These are phyloP conservation scores for Tragelaphus oryx DNA, from an alignment of 2,797 vertebrate genomes.

Conservation along the genomic window DNA sequence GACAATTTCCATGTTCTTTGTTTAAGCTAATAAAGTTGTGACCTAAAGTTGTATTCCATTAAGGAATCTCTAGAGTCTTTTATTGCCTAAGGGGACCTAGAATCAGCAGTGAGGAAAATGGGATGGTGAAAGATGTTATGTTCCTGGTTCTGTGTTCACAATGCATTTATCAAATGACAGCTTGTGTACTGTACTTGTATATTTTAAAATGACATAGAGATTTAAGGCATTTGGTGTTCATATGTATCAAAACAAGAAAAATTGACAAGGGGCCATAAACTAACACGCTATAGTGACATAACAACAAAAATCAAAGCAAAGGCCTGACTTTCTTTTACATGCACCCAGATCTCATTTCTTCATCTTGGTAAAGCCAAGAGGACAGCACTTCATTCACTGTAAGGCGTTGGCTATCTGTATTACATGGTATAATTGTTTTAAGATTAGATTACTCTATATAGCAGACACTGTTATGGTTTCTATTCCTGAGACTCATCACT, in stretches of 20 bases:
- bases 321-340: not conserved
- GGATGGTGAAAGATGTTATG: not conserved
- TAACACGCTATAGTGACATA: not conserved
- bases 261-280: slow-evolving; percentile 1
- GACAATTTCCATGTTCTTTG: not conserved
- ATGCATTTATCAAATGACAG: slow-evolving; percentile 29
- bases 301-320: not conserved
- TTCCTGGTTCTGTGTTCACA: slow-evolving; percentile 15
- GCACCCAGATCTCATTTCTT: not conserved
- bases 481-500: not conserved
- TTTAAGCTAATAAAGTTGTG: slow-evolving; percentile 46
- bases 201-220: slow-evolving; percentile 51
- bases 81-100: not conserved
- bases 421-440: not conserved
- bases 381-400: not conserved
- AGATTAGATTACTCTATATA: not conserved
- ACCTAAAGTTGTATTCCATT: slow-evolving; percentile 16
- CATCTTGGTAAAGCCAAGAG: not conserved
- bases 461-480: not conserved
- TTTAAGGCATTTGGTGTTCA: slow-evolving; percentile 17
- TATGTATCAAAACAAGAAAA: slow-evolving; percentile 30
- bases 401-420: not conserved
- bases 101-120: slow-evolving; percentile 36
- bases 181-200: not conserved
- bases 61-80: slow-evolving; percentile 48